These are phyloP conservation scores for Temnothorax rugatulus DNA, from an alignment of 2,888 invertebrate species.

Conservation along the genomic window DNA sequence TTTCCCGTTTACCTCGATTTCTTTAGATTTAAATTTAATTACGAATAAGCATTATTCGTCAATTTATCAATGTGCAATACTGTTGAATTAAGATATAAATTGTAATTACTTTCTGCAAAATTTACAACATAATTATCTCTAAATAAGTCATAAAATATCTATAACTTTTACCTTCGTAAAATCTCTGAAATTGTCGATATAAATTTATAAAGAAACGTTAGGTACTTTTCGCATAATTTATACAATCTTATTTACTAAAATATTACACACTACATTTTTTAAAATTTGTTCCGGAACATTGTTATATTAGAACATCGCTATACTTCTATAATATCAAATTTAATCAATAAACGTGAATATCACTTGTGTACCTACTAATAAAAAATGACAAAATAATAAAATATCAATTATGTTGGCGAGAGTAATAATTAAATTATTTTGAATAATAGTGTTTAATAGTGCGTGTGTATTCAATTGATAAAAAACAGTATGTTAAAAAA, in stretches of 20 bases:
- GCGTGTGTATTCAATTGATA: neutral
- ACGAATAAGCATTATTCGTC: too few relatives aligned
- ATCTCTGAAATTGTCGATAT: too few relatives aligned
- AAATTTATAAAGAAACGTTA: too few relatives aligned
- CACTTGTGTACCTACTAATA: neutral
- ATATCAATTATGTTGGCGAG: neutral
- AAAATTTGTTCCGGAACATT: neutral
- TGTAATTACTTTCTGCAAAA: too few relatives aligned
- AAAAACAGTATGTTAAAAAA: neutral
- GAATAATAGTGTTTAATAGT: neutral
- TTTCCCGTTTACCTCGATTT: neutral
- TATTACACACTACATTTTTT: neutral
- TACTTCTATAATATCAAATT: neutral
- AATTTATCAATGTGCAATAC: too few relatives aligned
- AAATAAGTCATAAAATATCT: too few relatives aligned
- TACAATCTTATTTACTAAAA: too few relatives aligned
- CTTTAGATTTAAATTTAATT: neutral
- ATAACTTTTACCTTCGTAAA: too few relatives aligned
- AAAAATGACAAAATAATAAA: neutral
- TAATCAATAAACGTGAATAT: neutral
- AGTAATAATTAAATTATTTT: neutral
- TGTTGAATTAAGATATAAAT: too few relatives aligned
- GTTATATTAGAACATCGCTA: neutral
- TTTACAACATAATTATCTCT: too few relatives aligned
- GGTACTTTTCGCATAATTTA: too few relatives aligned